Conservation (phyloP, 2,888 invertebrate genomes). For the Cepaea hortensis region DNA sequence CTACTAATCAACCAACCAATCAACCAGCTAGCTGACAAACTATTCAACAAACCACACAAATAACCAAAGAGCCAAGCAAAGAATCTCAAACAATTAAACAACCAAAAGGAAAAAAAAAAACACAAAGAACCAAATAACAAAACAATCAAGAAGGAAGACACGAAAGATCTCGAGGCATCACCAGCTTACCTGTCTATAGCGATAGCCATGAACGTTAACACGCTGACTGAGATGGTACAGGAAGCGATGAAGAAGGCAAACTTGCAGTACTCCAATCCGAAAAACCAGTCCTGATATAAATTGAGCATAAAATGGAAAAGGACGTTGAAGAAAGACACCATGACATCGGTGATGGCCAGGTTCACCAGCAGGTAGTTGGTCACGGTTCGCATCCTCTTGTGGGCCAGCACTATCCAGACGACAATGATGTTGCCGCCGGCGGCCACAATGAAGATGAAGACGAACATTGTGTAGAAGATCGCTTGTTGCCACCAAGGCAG, state of each 20-base stretch:
- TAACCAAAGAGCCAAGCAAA: too few relatives aligned
- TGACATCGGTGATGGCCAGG: slow-evolving; percentile 94
- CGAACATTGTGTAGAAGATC: slow-evolving; percentile 90
- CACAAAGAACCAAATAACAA: background rate
- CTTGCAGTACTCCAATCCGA: slow-evolving; percentile 95
- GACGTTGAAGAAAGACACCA: slow-evolving; percentile 96
- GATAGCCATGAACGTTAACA: slow-evolving; percentile 97
- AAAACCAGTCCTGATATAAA: slow-evolving; percentile 95
- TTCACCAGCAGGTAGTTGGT: slow-evolving; percentile 98
- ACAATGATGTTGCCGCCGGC: slow-evolving; percentile 97
- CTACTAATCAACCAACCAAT: too few relatives aligned
- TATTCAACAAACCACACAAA: too few relatives aligned
- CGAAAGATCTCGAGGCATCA: background rate
- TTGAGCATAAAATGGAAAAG: slow-evolving; percentile 97
- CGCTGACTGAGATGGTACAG: slow-evolving; percentile 93
- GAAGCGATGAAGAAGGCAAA: slow-evolving; percentile 95
- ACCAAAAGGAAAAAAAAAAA: too few relatives aligned
- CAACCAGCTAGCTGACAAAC: too few relatives aligned
- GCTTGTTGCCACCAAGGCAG: slow-evolving; percentile 80
- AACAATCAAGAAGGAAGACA: background rate
- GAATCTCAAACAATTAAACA: too few relatives aligned
- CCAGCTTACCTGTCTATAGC: slow-evolving; percentile 91
- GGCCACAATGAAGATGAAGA: slow-evolving; percentile 93
- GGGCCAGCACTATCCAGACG: slow-evolving; percentile 97
- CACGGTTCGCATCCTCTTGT: slow-evolving; percentile 96